Percentiles rank a stretch among this genome's conserved stretches.
These are phyloP conservation scores for Lithophane ornitopus DNA, from an alignment of 2,888 invertebrate species.

Conservation along the genomic window DNA sequence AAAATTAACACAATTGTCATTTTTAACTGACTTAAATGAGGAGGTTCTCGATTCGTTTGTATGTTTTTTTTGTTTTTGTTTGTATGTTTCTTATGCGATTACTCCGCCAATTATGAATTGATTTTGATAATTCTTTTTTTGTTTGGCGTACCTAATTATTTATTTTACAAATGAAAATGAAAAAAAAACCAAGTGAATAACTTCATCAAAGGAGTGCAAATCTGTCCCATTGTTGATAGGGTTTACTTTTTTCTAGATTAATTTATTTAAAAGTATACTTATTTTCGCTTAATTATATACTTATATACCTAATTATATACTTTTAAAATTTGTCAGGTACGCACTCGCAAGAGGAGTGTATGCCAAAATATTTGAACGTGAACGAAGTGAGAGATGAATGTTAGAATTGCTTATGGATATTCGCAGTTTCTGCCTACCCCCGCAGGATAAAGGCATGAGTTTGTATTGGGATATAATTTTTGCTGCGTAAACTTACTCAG, in stretches of 20 bases:
- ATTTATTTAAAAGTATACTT: not conserved
- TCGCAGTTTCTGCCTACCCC: not conserved
- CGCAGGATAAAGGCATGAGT: not conserved
- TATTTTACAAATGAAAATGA: slow-evolving; percentile 6
- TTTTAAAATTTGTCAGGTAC: not conserved
- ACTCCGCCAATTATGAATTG: no score
- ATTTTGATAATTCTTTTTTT: no score
- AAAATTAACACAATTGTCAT: not conserved
- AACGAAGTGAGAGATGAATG: not conserved
- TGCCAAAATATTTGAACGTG: not conserved
- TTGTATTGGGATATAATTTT: not conserved
- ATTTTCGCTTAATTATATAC: no score
- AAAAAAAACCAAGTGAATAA: not conserved
- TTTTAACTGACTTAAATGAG: no score
- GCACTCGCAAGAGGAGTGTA: not conserved
- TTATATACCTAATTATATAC: no score
- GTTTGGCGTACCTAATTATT: no score
- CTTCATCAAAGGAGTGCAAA: not conserved
- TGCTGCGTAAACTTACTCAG: slow-evolving; percentile 30
- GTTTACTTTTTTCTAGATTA: not conserved
- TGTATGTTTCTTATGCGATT: no score
- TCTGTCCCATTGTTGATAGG: not conserved
- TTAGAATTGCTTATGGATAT: not conserved
- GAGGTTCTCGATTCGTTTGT: no score
- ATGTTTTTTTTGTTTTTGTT: no score